phyloP scores from a whole-genome alignment of 1,140 invertebrate genomes.

The Babylonia areolata region DNA sequence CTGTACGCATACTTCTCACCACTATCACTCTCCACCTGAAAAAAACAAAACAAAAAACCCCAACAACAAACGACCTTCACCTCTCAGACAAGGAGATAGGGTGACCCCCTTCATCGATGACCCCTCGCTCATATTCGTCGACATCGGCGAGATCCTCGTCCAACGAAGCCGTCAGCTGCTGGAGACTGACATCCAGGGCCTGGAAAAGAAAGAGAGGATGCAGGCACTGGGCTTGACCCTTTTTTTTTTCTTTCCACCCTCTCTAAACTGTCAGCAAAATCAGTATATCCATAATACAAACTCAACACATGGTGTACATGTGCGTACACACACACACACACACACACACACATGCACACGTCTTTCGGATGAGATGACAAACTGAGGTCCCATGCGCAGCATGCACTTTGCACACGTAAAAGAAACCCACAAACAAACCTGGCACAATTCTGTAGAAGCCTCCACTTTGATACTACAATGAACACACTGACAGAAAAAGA shows the following conservation, averaged over 20 bases:
- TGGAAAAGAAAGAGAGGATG: conserved; percentile 39
- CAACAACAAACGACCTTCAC: conserved; percentile 21
- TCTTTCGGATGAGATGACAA: too few relatives aligned
- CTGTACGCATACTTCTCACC: background rate
- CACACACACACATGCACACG: too few relatives aligned
- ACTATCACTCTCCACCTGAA: background rate
- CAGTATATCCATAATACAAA: background rate
- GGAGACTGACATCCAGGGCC: conserved; percentile 67
- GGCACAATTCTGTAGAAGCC: too few relatives aligned
- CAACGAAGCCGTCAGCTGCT: conserved; percentile 62
- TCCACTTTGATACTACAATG: too few relatives aligned
- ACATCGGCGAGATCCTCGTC: conserved; percentile 71
- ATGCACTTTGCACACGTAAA: too few relatives aligned
- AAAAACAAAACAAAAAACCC: background rate
- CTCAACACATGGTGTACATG: background rate
- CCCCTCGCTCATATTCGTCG: conserved; percentile 69
- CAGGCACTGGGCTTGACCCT: too few relatives aligned
- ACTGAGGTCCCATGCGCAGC: too few relatives aligned
- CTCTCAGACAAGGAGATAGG: conserved; percentile 42
- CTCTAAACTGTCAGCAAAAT: too few relatives aligned
- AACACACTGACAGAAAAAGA: too few relatives aligned
- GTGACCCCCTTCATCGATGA: conserved; percentile 43
- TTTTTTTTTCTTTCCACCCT: too few relatives aligned
- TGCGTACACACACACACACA: too few relatives aligned
- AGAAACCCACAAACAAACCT: too few relatives aligned